A percentile compares a stretch with the other conserved stretches of the same genome.
Evolutionary conservation across 2,888 invertebrate genomes (phyloP).

Genomic region (Oeneis ivallda): DNA sequence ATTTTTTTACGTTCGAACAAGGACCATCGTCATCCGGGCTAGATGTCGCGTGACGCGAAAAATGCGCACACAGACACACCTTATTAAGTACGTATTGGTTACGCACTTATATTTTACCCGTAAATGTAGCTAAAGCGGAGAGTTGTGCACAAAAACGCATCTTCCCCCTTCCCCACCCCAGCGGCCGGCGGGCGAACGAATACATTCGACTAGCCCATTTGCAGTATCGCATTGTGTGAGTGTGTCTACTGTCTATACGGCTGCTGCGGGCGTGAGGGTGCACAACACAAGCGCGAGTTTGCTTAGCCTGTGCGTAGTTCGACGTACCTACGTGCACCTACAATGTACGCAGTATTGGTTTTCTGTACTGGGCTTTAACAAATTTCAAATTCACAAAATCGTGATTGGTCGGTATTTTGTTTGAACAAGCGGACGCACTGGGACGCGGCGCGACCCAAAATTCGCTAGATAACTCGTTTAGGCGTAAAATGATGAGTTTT

Average conservation of each 20-base stretch:
- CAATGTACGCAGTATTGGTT: conserved; percentile 74
- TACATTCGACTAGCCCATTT: conserved; percentile 81
- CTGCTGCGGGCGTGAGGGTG: conserved; percentile 46
- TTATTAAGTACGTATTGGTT: conserved; percentile 53
- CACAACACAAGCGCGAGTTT: conserved; percentile 59
- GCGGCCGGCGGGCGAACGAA: conserved; percentile 73
- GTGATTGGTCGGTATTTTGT: conserved; percentile 79
- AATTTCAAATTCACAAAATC: conserved; percentile 81
- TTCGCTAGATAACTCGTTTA: conserved; percentile 73
- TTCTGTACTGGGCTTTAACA: conserved; percentile 78
- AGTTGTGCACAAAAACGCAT: conserved; percentile 80
- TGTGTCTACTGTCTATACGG: conserved; percentile 53
- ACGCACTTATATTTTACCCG: conserved; percentile 77
- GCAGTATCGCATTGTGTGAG: conserved; percentile 79
- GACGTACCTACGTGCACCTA: conserved; percentile 50
- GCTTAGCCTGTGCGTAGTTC: conserved; percentile 79
- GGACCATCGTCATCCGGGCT: conserved; percentile 41
- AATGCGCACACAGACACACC: conserved; percentile 43
- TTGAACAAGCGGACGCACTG: conserved; percentile 70
- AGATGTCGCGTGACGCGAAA: conserved; percentile 42
- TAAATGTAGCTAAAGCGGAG: conserved; percentile 69
- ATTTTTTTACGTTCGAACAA: conserved; percentile 35
- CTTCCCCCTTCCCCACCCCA: conserved; percentile 65
- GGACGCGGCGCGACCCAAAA: conserved; percentile 58
- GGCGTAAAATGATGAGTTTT: conserved; percentile 72